These are phyloP conservation scores for Cryptus armator DNA, from an alignment of 2,888 invertebrate genomes.

Conservation along the genomic window DNA sequence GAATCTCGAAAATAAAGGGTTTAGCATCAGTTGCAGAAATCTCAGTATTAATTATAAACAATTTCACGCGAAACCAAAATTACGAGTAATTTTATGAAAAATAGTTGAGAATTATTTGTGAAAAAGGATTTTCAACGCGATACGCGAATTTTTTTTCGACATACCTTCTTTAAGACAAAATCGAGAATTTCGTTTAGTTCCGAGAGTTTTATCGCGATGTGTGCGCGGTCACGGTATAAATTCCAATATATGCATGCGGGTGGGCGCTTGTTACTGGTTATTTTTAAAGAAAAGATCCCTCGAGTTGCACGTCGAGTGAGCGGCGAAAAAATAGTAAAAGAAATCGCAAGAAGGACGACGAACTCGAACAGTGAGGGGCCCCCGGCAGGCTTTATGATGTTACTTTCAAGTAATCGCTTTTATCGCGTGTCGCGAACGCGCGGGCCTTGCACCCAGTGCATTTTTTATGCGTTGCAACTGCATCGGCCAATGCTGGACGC, in stretches of 20 bases:
- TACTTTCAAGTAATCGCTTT: constrained; percentile 23
- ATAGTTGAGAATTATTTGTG: background rate
- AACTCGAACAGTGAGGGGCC: background rate
- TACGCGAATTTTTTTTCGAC: background rate
- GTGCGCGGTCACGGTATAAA: constrained; percentile 1
- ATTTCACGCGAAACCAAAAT: background rate
- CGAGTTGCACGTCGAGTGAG: background rate
- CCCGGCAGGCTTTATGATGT: constrained; percentile 10
- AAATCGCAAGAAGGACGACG: constrained; percentile 1
- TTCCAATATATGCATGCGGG: constrained; percentile 15
- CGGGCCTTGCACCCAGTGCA: constrained; percentile 11
- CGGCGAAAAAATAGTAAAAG: constrained; percentile 1
- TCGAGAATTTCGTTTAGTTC: background rate
- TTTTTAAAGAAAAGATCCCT: background rate
- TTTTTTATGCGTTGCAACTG: constrained; percentile 11
- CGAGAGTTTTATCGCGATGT: constrained; percentile 1
- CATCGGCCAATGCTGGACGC: constrained; percentile 2
- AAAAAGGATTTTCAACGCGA: background rate
- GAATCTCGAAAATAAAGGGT: no score
- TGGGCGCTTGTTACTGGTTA: constrained; percentile 9
- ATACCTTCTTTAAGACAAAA: background rate
- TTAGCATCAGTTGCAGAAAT: background rate
- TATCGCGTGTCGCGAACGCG: constrained; percentile 15
- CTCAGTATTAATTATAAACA: background rate
- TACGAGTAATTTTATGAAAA: background rate